Conservation (phyloP, 2,113 vertebrate species). For the Zapornia atra region DNA sequence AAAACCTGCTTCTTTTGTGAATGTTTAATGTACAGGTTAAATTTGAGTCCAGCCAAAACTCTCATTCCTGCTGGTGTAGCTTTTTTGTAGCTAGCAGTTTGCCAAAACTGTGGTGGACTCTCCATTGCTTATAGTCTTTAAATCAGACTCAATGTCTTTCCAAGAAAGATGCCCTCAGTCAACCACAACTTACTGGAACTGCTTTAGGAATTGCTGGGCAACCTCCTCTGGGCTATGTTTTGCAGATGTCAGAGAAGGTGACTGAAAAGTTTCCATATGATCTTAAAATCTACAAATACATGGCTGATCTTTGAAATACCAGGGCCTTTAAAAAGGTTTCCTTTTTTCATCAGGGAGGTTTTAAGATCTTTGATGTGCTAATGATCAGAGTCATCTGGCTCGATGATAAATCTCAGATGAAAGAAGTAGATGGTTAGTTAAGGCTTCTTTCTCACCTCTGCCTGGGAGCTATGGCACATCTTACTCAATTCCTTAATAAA, state of each 20-base stretch:
- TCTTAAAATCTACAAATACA: conserved; percentile 23
- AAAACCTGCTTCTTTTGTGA: neutral
- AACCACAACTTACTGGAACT: conserved; percentile 14
- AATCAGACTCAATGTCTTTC: conserved; percentile 35
- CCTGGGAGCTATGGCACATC: neutral
- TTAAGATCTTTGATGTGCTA: conserved; percentile 50
- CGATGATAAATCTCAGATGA: conserved; percentile 47
- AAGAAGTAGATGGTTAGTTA: neutral
- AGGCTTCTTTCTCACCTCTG: conserved; percentile 20
- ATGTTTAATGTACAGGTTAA: neutral
- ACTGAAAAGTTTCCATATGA: conserved; percentile 19
- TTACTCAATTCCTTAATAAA: conserved; percentile 24
- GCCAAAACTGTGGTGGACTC: conserved; percentile 14
- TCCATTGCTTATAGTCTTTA: conserved; percentile 5
- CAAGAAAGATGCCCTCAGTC: conserved; percentile 24
- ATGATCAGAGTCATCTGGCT: neutral
- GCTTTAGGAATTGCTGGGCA: conserved; percentile 30
- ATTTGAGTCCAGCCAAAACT: neutral
- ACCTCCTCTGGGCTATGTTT: neutral
- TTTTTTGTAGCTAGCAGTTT: neutral
- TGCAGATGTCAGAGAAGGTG: conserved; percentile 14
- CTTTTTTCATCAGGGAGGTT: neutral
- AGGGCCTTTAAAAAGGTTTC: neutral
- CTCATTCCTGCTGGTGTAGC: neutral
- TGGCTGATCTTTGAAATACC: conserved; percentile 7